These are phyloP conservation scores for Synergus itoensis DNA, from an alignment of 2,888 invertebrate genomes.

Conservation along the genomic window DNA sequence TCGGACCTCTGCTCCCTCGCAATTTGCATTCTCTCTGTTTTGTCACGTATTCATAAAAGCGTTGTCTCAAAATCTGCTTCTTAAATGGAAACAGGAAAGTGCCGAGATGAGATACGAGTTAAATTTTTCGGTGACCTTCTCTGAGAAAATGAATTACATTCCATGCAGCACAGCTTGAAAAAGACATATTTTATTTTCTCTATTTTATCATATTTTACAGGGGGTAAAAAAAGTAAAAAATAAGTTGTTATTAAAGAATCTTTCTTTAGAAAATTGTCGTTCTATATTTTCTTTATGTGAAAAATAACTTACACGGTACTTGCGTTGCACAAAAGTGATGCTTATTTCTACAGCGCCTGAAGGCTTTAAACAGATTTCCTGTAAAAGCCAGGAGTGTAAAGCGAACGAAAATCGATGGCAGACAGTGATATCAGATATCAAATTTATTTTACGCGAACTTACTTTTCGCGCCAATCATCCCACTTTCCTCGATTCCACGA, in stretches of 20 bases:
- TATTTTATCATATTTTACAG: not conserved
- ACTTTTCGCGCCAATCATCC: constrained; percentile 31
- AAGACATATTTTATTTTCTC: not conserved
- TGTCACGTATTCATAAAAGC: constrained; percentile 40
- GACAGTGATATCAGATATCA: constrained; percentile 38
- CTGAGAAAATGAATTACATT: not conserved
- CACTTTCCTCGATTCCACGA: constrained; percentile 8
- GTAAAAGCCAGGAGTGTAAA: constrained; percentile 8
- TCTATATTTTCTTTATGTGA: not conserved
- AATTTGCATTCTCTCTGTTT: constrained; percentile 36
- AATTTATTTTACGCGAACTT: constrained; percentile 32
- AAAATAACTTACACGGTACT: not conserved
- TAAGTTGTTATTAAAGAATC: no score
- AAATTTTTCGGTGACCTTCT: constrained; percentile 25
- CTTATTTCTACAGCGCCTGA: constrained; percentile 1
- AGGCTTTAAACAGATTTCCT: constrained; percentile 30
- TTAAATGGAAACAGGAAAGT: constrained; percentile 36
- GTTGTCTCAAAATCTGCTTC: constrained; percentile 37
- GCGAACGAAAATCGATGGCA: constrained; percentile 33
- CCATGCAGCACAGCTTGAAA: constrained; percentile 3
- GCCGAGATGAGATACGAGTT: constrained; percentile 22
- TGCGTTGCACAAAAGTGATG: constrained; percentile 5
- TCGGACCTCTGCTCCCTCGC: constrained; percentile 31
- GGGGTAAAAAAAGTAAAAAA: not conserved
- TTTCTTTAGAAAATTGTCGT: not conserved